Evolutionary conservation across 2,888 invertebrate species (phyloP).

Genomic region (Cheilosia impressa): DNA sequence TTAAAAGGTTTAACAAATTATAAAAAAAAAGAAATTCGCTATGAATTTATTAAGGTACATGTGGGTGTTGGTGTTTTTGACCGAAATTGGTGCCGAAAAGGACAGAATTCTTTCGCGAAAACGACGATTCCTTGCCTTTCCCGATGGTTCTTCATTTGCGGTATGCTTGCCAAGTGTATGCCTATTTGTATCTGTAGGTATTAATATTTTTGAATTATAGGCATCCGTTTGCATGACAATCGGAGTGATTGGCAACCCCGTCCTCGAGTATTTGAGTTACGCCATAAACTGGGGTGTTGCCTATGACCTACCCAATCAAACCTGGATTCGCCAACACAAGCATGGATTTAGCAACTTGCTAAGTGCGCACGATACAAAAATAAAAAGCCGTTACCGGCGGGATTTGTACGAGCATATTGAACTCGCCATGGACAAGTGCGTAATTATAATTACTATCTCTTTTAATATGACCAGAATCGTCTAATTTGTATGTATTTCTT

Average conservation of each 20-base stretch:
- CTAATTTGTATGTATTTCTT: slow-evolving; percentile 1
- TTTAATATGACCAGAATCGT: neutral
- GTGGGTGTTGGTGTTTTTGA: slow-evolving; percentile 35
- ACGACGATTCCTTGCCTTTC: slow-evolving; percentile 85
- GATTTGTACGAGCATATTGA: slow-evolving; percentile 89
- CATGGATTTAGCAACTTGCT: slow-evolving; percentile 79
- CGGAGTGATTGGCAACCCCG: slow-evolving; percentile 85
- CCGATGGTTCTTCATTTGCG: slow-evolving; percentile 85
- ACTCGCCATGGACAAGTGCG: slow-evolving; percentile 88
- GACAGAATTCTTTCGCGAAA: slow-evolving; percentile 78
- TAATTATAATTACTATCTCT: slow-evolving; percentile 35
- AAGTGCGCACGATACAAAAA: slow-evolving; percentile 76
- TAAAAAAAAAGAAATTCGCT: too few relatives aligned
- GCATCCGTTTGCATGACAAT: slow-evolving; percentile 87
- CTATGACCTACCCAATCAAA: slow-evolving; percentile 86
- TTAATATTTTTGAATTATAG: slow-evolving; percentile 72
- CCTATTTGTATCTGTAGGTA: neutral
- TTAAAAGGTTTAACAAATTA: neutral
- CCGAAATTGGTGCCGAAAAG: slow-evolving; percentile 33
- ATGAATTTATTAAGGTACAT: slow-evolving; percentile 49
- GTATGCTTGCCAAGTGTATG: slow-evolving; percentile 78
- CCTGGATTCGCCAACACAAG: slow-evolving; percentile 84
- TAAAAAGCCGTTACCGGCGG: slow-evolving; percentile 86
- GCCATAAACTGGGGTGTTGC: slow-evolving; percentile 90
- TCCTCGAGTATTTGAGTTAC: slow-evolving; percentile 86